phyloP scores from a whole-genome alignment of 37 sponge, comb jelly and placozoan species.

The Dysidea cf. avara region DNA sequence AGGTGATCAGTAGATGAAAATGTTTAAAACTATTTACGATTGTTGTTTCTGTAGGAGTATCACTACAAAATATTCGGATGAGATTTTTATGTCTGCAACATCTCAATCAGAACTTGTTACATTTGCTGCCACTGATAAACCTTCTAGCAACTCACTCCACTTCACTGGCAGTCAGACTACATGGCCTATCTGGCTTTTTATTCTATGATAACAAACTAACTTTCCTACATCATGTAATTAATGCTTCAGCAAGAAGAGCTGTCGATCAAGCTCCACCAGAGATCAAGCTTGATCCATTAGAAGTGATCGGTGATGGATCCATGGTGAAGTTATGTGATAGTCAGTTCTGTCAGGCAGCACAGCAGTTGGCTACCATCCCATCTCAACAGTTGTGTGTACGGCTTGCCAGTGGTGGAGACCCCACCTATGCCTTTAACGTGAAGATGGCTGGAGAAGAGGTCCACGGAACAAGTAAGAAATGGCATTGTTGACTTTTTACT shows the following conservation, averaged over 20 bases:
- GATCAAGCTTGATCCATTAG: constrained; percentile 89
- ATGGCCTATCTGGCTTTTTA: constrained; percentile 37
- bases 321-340: constrained; percentile 4
- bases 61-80: constrained; percentile 53
- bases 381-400: constrained; percentile 85
- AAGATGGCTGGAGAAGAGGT: constrained; percentile 93
- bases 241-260: constrained; percentile 70
- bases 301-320: constrained; percentile 48
- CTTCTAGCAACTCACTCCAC: constrained; percentile 50
- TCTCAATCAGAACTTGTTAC: constrained; percentile 61
- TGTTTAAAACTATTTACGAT: no score
- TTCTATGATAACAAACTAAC: constrained; percentile 85
- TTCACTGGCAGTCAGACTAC: constrained; percentile 59
- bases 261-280: constrained; percentile 87
- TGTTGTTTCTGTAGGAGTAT: constrained; percentile 26
- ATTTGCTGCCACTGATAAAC: constrained; percentile 68
- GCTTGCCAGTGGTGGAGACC: constrained; percentile 94
- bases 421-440: constrained; percentile 96
- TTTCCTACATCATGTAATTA: constrained; percentile 79
- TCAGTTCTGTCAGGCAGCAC: constrained; percentile 86
- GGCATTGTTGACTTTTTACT: background rate
- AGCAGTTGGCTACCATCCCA: constrained; percentile 80
- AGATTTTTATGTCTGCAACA: constrained; percentile 70
- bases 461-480: constrained; percentile 81
- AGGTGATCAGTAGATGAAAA: constrained; percentile 15